A percentile compares a stretch with the other conserved stretches of the same genome.
phyloP scores from a whole-genome alignment of 2,797 vertebrate genomes.

The Sebastes iracundus region DNA sequence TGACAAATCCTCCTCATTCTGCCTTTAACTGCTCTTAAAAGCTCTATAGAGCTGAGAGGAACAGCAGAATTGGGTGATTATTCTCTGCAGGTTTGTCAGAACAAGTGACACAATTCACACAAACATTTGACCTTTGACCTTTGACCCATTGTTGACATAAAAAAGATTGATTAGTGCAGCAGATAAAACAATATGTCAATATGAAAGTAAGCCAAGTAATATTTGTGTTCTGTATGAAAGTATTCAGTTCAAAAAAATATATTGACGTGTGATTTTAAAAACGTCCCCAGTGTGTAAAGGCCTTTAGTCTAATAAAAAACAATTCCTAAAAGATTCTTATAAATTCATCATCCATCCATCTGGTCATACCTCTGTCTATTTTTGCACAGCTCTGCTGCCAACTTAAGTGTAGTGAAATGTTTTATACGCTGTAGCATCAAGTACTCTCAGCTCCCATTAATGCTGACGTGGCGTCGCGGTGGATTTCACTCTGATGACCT shows the following conservation, averaged over 20 bases:
- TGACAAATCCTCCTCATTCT: background rate
- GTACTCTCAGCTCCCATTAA: slow-evolving; percentile 41
- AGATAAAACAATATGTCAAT: background rate
- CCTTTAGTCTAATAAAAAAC: background rate
- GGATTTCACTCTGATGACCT: slow-evolving; percentile 5
- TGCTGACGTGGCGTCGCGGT: slow-evolving; percentile 13
- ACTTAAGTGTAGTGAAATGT: slow-evolving; percentile 18
- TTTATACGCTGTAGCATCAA: slow-evolving; percentile 25
- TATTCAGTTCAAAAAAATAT: no score
- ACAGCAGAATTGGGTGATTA: fast-evolving
- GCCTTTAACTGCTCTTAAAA: background rate
- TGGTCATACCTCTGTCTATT: slow-evolving; percentile 1
- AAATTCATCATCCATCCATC: background rate
- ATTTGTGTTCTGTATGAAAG: no score
- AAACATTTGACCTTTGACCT: background rate
- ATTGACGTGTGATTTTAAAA: no score
- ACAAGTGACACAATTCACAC: background rate
- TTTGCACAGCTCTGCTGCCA: background rate
- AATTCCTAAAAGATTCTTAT: background rate
- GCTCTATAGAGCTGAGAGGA: background rate
- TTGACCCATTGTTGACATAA: background rate
- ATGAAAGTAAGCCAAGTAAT: background rate
- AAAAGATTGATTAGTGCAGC: background rate
- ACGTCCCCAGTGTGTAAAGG: no score
- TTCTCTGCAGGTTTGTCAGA: background rate